Evolutionary conservation across 2,888 invertebrate genomes (phyloP), one percentile per base, ranked within the genome.

Genomic region (Cyaniris semiargus): DNA sequence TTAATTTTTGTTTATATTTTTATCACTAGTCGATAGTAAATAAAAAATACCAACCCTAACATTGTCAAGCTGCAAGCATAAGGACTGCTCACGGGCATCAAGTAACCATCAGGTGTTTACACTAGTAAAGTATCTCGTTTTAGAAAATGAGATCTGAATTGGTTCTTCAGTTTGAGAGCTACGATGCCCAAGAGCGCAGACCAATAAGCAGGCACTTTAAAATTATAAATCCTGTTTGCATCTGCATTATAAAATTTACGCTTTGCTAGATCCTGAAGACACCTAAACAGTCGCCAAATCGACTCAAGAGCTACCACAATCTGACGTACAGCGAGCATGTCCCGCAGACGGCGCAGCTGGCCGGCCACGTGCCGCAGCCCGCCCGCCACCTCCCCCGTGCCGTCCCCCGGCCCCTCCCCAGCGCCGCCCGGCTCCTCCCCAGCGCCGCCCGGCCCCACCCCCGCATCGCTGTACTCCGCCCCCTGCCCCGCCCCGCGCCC

Each of bases 361-460:
- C 83, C 84, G 75, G 84, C 82, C 78, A 93, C 86, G 78, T 87
- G 87, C 1, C 85, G 89, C 80, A 93, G 83, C 10, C 92, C 93
- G 7, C 87, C 89, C 18, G 82, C 82, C 77, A 87, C 81, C 75
- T 86, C 85, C 44, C 81, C 80, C 23, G 83, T 82, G n/a, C 83
- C 77, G 1, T 86, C 84, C 80, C 84, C 87, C 85, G 77, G 83
- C 82, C 78, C 86, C 82, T 83, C 78, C 81, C 7, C 70, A 4
- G 21, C 75, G 6, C 3, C 34, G 31, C 75, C 10, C 75, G 6
- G 3, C 34, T n/a, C 75, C 10, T n/a, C n/a, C 75, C 15, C 70
- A 4, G 21, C 75, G 6, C 3, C 34, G 31, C 75, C n/a, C n/a
- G n/a, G n/a, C n/a, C 15, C 21, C 23, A 18, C 15, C 21, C 18